Evolutionary conservation across 1,140 invertebrate species (phyloP).

Genomic region (Bombus balteatus): DNA sequence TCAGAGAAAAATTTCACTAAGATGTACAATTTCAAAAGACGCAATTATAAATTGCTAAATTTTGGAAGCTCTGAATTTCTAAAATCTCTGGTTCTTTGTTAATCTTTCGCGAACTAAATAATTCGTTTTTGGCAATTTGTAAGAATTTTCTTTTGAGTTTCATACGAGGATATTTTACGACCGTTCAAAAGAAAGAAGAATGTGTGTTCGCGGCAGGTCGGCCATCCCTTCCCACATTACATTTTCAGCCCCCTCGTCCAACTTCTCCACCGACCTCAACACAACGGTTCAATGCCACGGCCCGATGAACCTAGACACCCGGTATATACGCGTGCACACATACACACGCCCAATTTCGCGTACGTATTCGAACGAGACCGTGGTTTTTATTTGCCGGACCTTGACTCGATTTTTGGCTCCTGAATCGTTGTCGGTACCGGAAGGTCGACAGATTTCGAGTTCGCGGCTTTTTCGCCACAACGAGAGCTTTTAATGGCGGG

Average conservation of each 20-base stretch:
- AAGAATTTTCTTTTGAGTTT: background rate
- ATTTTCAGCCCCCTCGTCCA: conserved; percentile 25
- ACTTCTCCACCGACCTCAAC: conserved; percentile 14
- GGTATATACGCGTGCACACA: conserved; percentile 5
- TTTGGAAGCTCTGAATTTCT: too few relatives aligned
- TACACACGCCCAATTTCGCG: background rate
- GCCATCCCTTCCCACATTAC: conserved; percentile 14
- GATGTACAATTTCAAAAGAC: background rate
- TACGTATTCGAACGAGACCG: conserved; percentile 8
- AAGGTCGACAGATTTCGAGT: background rate
- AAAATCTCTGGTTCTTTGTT: too few relatives aligned
- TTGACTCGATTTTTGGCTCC: conserved; percentile 64
- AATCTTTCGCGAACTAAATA: too few relatives aligned
- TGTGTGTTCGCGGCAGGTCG: conserved; percentile 6
- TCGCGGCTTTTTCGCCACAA: background rate
- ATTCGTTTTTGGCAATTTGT: background rate
- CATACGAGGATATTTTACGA: background rate
- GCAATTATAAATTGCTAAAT: background rate
- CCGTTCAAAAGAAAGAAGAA: background rate
- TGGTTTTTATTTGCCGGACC: conserved; percentile 56
- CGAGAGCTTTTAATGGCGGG: too few relatives aligned
- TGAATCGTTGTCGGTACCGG: background rate
- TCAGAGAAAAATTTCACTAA: background rate
- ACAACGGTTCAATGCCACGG: conserved; percentile 63
- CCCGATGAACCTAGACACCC: conserved; percentile 47